Evolutionary conservation across 2,797 vertebrate genomes (phyloP).

Genomic region (Falco naumanni): DNA sequence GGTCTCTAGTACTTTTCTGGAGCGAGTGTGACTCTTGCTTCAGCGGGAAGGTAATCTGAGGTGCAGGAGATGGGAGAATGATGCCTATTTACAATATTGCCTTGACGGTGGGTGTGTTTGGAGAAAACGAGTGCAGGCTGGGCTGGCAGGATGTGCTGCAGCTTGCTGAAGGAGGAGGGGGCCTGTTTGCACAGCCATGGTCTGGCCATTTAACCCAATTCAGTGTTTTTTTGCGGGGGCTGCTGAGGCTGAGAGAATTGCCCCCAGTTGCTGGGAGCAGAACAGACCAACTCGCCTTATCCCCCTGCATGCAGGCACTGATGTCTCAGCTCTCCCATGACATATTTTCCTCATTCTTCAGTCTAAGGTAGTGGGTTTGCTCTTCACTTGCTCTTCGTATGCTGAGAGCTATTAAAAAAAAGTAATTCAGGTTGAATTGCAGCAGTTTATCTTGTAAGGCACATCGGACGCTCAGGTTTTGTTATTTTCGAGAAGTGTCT

Average conservation of each 20-base stretch:
- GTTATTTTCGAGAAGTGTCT: neutral
- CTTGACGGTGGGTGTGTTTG: neutral
- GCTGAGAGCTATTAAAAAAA: neutral
- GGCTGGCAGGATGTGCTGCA: neutral
- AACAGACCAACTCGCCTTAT: neutral
- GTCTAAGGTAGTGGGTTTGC: neutral
- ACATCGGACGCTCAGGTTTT: neutral
- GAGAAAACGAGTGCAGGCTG: neutral
- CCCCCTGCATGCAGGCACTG: rapidly evolving
- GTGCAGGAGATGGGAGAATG: neutral
- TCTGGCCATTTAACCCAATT: neutral
- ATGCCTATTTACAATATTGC: neutral
- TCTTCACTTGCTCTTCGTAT: neutral
- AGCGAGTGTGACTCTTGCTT: neutral
- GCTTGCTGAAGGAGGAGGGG: neutral
- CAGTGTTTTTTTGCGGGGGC: neutral
- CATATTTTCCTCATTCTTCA: neutral
- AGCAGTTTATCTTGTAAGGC: neutral
- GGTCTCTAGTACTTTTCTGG: neutral
- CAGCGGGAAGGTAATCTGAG: neutral
- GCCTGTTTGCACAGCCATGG: neutral
- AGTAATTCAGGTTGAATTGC: neutral
- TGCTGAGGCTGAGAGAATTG: neutral
- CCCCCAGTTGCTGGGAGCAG: rapidly evolving
- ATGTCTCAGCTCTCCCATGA: neutral